These are phyloP conservation scores for Sebastolobus alascanus DNA, from an alignment of 2,797 vertebrate species.

Conservation along the genomic window DNA sequence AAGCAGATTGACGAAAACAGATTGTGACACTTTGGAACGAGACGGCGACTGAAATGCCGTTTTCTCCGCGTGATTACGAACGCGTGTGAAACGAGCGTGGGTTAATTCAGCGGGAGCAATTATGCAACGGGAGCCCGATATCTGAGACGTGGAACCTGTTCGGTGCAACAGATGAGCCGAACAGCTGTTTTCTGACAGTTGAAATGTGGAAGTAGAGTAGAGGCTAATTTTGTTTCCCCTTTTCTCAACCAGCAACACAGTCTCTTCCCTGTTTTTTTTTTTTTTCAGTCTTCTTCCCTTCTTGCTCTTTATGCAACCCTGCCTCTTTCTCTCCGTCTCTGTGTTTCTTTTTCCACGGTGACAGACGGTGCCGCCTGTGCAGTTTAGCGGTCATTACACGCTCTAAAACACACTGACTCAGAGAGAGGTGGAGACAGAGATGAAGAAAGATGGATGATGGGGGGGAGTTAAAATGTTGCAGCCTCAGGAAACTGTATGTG, in stretches of 20 bases:
- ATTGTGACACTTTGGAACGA: conserved; percentile 39
- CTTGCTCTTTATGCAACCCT: conserved; percentile 32
- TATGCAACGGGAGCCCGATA: conserved; percentile 21
- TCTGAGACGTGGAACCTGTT: conserved; percentile 54
- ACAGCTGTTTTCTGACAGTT: conserved; percentile 68
- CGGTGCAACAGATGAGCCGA: conserved; percentile 44
- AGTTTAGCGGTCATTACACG: conserved; percentile 75
- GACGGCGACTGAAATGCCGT: conserved; percentile 7
- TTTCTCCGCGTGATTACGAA: conserved; percentile 30
- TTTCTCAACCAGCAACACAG: not conserved
- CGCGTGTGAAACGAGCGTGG: not conserved
- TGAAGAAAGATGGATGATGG: conserved; percentile 38
- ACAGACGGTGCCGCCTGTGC: conserved; percentile 78
- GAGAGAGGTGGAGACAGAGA: conserved; percentile 18
- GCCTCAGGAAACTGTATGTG: conserved; percentile 19
- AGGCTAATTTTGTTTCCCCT: not conserved
- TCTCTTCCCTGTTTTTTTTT: conserved; percentile 14
- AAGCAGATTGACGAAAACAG: conserved; percentile 43
- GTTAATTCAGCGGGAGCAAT: conserved; percentile 32
- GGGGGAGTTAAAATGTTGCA: conserved; percentile 37
- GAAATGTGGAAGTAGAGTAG: conserved; percentile 29
- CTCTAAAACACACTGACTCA: conserved; percentile 66
- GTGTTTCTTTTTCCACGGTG: conserved; percentile 49
- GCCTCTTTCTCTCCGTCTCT: conserved; percentile 43
- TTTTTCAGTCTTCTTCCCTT: conserved; percentile 11